Percentiles rank a stretch among this genome's conserved stretches.
Conservation (phyloP, 2,888 invertebrate species). For the Ernsta delagoae region DNA sequence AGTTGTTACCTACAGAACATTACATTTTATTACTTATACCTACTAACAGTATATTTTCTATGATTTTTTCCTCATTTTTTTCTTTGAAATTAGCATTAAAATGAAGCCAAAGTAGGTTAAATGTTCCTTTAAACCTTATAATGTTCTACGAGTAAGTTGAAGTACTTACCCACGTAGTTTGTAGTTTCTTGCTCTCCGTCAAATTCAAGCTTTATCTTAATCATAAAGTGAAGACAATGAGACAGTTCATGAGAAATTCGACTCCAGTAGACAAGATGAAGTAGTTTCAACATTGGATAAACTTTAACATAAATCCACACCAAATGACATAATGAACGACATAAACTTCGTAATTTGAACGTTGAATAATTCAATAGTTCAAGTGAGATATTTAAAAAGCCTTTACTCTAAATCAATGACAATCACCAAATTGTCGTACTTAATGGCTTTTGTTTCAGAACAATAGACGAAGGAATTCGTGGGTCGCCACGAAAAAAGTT, state of each 20-base stretch:
- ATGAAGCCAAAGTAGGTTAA: no score
- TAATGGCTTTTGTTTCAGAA: conserved; percentile 52
- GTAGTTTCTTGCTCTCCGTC: not conserved
- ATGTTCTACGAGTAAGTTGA: no score
- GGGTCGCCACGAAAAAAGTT: conserved; percentile 58
- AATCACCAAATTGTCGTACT: conserved; percentile 31
- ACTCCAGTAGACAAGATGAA: conserved; percentile 1
- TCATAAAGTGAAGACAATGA: conserved; percentile 6
- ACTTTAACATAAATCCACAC: conserved; percentile 1
- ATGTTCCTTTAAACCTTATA: no score
- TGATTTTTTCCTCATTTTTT: no score
- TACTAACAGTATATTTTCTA: no score
- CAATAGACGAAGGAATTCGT: conserved; percentile 66
- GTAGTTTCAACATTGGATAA: conserved; percentile 1
- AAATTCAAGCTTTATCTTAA: conserved; percentile 1
- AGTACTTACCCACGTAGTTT: no score
- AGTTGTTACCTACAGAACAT: no score
- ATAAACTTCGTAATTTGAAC: conserved; percentile 23
- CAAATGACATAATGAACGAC: conserved; percentile 22
- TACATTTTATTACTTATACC: no score
- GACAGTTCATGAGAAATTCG: conserved; percentile 1
- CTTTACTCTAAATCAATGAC: conserved; percentile 33
- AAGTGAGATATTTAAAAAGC: conserved; percentile 34
- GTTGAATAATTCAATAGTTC: conserved; percentile 27
- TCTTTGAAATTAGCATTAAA: no score